Evolutionary conservation across 1,140 invertebrate genomes (phyloP), one percentile per base, ranked within the genome.

Genomic region (Neodiprion lecontei): DNA sequence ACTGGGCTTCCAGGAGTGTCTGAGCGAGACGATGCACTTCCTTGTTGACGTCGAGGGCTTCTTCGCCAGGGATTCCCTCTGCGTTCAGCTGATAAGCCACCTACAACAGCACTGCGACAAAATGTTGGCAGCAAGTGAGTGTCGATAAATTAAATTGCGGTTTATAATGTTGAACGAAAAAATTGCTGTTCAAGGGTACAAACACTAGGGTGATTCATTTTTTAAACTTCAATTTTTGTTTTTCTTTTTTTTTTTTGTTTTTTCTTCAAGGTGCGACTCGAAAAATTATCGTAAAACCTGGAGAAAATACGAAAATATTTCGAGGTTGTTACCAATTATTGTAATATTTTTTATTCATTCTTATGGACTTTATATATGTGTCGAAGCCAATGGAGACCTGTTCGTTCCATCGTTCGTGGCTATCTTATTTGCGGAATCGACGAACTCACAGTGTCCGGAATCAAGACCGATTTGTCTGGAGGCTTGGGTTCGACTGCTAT

Each of bases 11-110:
- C 94, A 96, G 84, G 96, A 98, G 84, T 98, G 96, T 78, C 91
- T 97, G 77, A 94, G 94, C 65, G 97, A 99, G 84, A 93, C 94
- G 0, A 93, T 98, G 87, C 91, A 96, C 78, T 98, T 96, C 85
- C 91, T 98, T 17, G 94, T 96, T 1, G 96, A 98, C 79, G 91
- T 93, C 0, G 95, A 97, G 82, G 95, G 94, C 1, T 92, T 93
- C 79, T 93, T 92, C 70, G 92, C 94, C 0, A 91, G 92, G 1
- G 96, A 98, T 81, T 91, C 93, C 0, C 87, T 97, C 9, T 97
- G 96, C 82, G 91, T 94, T 40, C 93, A 95, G 74, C 87, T 99
- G 2, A 90, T 96, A 65, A 91, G 92, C 48, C 96, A 98, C 84
- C 89, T 98, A 68, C 94, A 96, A 81, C 92, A 95, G 77, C 95